phyloP scores from a whole-genome alignment of 2,888 invertebrate species.

The Aspidiotus destructor region DNA sequence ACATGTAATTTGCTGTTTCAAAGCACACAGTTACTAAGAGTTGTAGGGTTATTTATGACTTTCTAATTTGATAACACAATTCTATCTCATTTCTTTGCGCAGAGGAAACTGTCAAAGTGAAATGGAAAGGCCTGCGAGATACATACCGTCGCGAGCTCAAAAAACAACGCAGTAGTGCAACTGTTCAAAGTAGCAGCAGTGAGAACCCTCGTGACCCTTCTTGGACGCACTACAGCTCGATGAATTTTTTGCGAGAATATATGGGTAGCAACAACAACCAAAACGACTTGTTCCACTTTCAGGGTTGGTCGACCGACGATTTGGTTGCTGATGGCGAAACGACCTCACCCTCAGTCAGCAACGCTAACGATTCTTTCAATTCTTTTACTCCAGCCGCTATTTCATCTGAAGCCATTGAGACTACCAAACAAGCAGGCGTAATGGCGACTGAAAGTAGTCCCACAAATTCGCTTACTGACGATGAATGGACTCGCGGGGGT shows the following conservation, averaged over 20 bases:
- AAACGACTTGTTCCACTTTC: constrained; percentile 22
- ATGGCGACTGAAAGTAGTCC: background rate
- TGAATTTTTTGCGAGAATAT: constrained; percentile 27
- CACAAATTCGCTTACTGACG: background rate
- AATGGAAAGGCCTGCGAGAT: constrained; percentile 30
- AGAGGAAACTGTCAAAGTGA: constrained; percentile 29
- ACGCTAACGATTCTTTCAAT: constrained; percentile 13
- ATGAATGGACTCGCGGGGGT: background rate
- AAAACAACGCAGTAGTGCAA: constrained; percentile 20
- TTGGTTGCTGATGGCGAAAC: constrained; percentile 6
- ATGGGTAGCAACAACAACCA: constrained; percentile 30
- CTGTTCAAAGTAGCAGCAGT: background rate
- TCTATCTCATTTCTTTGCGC: background rate
- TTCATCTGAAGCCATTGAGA: constrained; percentile 8
- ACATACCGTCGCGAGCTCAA: constrained; percentile 28
- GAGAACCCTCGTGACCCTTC: constrained; percentile 23
- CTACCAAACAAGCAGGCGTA: background rate
- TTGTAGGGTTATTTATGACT: background rate
- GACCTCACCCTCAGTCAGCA: background rate
- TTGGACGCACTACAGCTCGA: constrained; percentile 28
- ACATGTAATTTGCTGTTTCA: too few relatives aligned
- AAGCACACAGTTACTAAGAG: background rate
- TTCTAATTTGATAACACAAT: background rate
- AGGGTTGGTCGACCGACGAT: constrained; percentile 22
- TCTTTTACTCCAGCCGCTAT: constrained; percentile 16